Conservation (phyloP, 2,113 vertebrate genomes). For the Ranitomeya variabilis region DNA sequence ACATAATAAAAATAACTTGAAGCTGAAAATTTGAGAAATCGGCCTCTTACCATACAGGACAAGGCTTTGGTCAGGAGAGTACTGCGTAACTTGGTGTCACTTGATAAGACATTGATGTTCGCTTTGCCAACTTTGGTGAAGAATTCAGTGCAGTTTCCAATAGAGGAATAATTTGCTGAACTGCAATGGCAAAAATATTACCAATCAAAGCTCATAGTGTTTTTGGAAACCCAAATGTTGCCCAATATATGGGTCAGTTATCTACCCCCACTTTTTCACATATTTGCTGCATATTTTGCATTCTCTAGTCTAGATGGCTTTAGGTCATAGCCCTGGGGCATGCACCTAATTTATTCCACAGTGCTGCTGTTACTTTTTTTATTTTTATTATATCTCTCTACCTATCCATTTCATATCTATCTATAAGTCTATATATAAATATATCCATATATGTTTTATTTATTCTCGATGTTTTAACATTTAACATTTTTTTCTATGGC, state of each 20-base stretch:
- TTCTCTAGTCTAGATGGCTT: too few species aligned
- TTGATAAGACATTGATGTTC: constrained; percentile 59
- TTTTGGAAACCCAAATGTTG: too few species aligned
- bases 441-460: too few species aligned
- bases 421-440: background rate
- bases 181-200: constrained; percentile 52
- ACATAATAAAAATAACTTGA: background rate
- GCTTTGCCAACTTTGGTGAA: constrained; percentile 50
- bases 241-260: too few species aligned
- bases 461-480: too few species aligned
- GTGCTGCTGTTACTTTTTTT: too few species aligned
- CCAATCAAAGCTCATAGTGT: background rate
- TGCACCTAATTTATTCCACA: too few species aligned
- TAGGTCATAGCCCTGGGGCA: too few species aligned
- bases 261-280: too few species aligned
- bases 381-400: background rate
- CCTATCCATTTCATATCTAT: background rate
- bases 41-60: constrained; percentile 61
- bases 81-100: constrained; percentile 19
- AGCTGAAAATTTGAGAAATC: background rate
- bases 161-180: constrained; percentile 55
- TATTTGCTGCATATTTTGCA: too few species aligned
- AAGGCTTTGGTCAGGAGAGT: constrained; percentile 63
- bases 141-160: constrained; percentile 63
- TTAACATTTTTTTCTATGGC: background rate